A percentile compares a stretch with the other conserved stretches of the same genome.
These are phyloP conservation scores for Pseudococcus longispinus DNA, from an alignment of 2,888 invertebrate genomes.

Conservation along the genomic window DNA sequence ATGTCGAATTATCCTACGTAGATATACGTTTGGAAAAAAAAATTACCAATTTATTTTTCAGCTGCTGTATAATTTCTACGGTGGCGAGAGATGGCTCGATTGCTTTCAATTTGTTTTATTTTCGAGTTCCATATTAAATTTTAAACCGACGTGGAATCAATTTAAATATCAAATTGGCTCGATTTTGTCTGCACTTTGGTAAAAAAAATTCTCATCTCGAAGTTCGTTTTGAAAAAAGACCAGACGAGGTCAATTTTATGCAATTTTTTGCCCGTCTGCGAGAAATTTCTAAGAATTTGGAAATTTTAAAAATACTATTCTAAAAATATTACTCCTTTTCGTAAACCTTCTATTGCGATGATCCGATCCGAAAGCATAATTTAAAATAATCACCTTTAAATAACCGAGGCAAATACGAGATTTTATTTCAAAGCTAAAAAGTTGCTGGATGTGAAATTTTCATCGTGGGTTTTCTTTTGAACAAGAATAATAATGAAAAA, in stretches of 20 bases:
- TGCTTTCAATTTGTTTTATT: conserved; percentile 2
- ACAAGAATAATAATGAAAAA: neutral
- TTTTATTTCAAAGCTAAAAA: neutral
- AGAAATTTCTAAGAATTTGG: neutral
- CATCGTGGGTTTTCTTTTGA: neutral
- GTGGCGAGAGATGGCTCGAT: neutral
- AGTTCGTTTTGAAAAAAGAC: neutral
- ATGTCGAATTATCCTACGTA: neutral
- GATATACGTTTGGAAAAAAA: neutral
- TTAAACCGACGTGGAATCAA: neutral
- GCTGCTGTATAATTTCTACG: neutral
- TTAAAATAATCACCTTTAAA: neutral
- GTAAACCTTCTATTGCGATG: neutral
- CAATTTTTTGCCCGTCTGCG: neutral
- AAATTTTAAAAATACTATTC: neutral
- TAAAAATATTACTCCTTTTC: neutral
- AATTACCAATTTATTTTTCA: neutral
- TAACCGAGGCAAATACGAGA: neutral
- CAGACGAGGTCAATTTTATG: neutral
- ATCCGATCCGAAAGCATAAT: neutral
- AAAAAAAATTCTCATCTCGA: neutral
- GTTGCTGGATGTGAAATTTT: neutral
- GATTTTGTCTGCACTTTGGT: neutral
- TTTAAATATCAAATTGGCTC: neutral
- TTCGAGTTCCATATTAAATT: neutral